Percentiles rank a stretch among this genome's conserved stretches.
Conservation (phyloP, 2,888 invertebrate genomes). For the Drosophila gaucha region DNA sequence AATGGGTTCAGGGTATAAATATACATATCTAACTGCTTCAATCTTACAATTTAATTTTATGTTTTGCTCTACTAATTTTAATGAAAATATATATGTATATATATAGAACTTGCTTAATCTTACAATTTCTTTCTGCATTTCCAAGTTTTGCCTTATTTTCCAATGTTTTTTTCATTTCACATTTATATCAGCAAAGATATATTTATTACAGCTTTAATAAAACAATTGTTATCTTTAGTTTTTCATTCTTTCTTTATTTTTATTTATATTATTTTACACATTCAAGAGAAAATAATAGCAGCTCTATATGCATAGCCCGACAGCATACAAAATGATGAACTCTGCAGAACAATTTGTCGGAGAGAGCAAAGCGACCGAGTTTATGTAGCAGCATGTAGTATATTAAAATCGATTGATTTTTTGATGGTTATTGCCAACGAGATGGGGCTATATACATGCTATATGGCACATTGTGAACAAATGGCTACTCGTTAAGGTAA, state of each 20-base stretch:
- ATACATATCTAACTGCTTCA: too few species aligned
- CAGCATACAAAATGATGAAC: conserved; percentile 9
- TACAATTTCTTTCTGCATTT: too few species aligned
- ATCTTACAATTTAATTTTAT: too few species aligned
- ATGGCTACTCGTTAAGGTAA: conserved; percentile 58
- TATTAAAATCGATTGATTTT: conserved; percentile 69
- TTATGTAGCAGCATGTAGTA: conserved; percentile 27
- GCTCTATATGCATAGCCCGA: not conserved
- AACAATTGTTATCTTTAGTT: too few species aligned
- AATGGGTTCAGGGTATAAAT: too few species aligned
- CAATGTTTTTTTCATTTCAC: too few species aligned
- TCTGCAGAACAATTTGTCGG: not conserved
- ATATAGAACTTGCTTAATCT: too few species aligned
- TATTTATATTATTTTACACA: not conserved
- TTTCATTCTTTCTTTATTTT: not conserved
- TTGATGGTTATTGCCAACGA: conserved; percentile 40
- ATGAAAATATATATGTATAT: too few species aligned
- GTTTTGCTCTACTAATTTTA: too few species aligned
- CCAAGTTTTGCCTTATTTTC: too few species aligned
- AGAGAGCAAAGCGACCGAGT: conserved; percentile 12
- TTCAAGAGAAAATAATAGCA: not conserved
- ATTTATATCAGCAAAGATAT: too few species aligned
- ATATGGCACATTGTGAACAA: conserved; percentile 33
- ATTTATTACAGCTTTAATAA: too few species aligned
- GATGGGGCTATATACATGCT: conserved; percentile 7